A percentile compares a stretch with the other conserved stretches of the same genome.
phyloP scores from a whole-genome alignment of 2,888 invertebrate genomes.

The Nasonovia ribisnigri region DNA sequence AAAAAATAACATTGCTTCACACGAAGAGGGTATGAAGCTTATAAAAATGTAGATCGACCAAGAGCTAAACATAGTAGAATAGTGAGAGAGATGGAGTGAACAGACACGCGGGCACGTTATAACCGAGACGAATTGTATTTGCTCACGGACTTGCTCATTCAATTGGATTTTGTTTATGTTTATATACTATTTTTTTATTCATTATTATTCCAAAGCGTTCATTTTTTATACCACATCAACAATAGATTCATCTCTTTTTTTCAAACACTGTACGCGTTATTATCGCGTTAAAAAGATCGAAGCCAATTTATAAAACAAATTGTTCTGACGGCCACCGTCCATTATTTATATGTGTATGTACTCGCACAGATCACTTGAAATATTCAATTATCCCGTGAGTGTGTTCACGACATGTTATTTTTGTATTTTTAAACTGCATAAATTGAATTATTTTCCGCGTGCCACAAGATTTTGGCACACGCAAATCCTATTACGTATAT shows the following conservation, averaged over 20 bases:
- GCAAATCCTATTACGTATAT: not conserved
- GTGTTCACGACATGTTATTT: conserved; percentile 44
- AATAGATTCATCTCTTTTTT: conserved; percentile 63
- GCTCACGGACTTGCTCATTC: conserved; percentile 63
- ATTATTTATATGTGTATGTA: conserved; percentile 48
- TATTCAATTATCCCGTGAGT: conserved; percentile 50
- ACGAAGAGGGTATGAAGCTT: conserved; percentile 59
- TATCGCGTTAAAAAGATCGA: conserved; percentile 64
- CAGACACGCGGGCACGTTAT: conserved; percentile 60
- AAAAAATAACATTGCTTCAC: conserved; percentile 58
- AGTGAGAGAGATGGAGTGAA: not conserved
- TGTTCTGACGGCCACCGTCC: conserved; percentile 48
- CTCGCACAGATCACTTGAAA: conserved; percentile 48
- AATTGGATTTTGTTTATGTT: conserved; percentile 65
- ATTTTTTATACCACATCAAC: conserved; percentile 60
- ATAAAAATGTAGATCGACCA: conserved; percentile 63
- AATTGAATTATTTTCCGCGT: conserved; percentile 31
- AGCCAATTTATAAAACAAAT: conserved; percentile 65
- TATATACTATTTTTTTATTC: conserved; percentile 57
- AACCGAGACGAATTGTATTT: conserved; percentile 65
- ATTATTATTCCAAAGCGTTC: conserved; percentile 64
- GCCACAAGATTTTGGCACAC: not conserved
- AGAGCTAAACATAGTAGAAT: conserved; percentile 28
- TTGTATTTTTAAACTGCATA: conserved; percentile 31
- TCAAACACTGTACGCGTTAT: conserved; percentile 64